Evolutionary conservation across 1,140 invertebrate species (phyloP), one percentile per base, ranked within the genome.

Genomic region (Papilio helenus): DNA sequence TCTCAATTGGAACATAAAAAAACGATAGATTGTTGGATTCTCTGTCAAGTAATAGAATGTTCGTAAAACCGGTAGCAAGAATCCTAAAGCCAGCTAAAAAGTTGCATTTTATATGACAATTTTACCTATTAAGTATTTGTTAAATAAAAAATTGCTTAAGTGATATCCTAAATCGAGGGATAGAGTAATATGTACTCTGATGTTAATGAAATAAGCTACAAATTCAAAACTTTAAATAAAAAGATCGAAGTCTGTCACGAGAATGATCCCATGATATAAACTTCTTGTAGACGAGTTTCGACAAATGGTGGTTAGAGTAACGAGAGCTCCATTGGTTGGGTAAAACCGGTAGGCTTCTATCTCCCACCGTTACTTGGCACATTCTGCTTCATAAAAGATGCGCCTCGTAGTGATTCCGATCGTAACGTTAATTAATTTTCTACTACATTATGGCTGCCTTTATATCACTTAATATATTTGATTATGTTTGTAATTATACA

Each of bases 271-370:
- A 76, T 77, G 76, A 34, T 58, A 72, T 76, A 76, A 61, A 79
- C 23, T 76, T 65, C 72, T 61, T 55, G 76, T 81, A 76, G 85
- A 82, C 82, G 84, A 87, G 85, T 85, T 88, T 86, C 80, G 87
- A 92, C 89, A 91, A 92, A 92, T 90, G 86, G 85, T 81, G 81
- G 81, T 76, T 79, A 83, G 80, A 83, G 89, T 93, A 91, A 91
- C 91, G 86, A 90, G 86, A 86, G 80, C 80, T 83, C 84, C 85
- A 84, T 86, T 74, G 80, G 85, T 84, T 81, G 91, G 87, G 92
- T 93, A 94, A 93, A 94, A 92, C 92, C 91, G 91, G 92, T 94
- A 94, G 92, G 85, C 84, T 83, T 84, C 83, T 85, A 91, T 91
- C 87, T 88, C 85, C 85, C 81, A 88, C 89, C 91, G 88, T 93